phyloP scores from a whole-genome alignment of 2,113 vertebrate genomes.

The Microcebus griseorufus region DNA sequence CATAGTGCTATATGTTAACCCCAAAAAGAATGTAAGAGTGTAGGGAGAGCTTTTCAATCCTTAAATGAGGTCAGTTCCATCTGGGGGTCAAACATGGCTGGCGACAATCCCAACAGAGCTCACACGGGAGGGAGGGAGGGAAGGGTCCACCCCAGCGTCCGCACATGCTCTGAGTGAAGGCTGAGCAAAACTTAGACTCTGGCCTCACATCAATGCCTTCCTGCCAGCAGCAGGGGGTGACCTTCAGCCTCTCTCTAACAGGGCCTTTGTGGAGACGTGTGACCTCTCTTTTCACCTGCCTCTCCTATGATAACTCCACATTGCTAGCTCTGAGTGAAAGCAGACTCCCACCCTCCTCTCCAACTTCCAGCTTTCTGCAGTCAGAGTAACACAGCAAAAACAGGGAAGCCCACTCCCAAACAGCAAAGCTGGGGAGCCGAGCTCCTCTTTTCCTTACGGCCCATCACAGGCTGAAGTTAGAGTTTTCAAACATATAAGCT shows the following conservation, averaged over 20 bases:
- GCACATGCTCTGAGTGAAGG: rapidly evolving
- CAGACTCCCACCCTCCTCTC: background rate
- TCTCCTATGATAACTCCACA: background rate
- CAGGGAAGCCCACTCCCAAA: background rate
- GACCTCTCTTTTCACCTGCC: background rate
- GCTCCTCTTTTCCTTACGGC: background rate
- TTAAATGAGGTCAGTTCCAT: background rate
- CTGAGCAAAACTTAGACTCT: background rate
- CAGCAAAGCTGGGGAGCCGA: background rate
- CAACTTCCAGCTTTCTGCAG: background rate
- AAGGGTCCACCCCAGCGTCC: rapidly evolving
- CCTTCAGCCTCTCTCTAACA: background rate
- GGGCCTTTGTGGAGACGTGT: background rate
- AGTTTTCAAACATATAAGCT: background rate
- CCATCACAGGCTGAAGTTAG: no score
- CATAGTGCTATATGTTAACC: background rate
- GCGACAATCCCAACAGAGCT: background rate
- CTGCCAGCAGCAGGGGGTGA: background rate
- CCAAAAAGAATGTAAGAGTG: background rate
- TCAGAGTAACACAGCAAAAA: background rate
- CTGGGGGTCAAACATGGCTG: background rate
- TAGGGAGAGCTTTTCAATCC: background rate
- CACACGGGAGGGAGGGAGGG: background rate
- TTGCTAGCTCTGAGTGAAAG: background rate
- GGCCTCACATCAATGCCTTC: background rate